phyloP scores from a whole-genome alignment of 1,140 invertebrate genomes.

The Zaprionus davidi region DNA sequence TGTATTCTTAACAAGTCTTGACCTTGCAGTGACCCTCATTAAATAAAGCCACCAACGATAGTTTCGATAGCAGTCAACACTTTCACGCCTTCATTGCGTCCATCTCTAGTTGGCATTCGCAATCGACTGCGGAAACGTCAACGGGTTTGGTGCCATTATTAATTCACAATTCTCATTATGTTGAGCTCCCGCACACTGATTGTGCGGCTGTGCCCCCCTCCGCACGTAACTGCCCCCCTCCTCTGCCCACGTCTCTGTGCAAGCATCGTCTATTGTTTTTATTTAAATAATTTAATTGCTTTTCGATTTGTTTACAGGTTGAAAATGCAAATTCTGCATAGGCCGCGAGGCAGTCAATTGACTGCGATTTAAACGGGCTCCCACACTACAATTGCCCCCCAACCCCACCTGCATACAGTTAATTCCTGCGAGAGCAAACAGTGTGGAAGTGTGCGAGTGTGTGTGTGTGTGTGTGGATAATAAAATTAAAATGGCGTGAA shows the following conservation, averaged over 20 bases:
- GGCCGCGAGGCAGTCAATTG: conserved; percentile 73
- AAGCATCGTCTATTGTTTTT: conserved; percentile 58
- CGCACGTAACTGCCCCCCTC: background rate
- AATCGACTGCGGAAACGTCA: conserved; percentile 8
- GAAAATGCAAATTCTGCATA: conserved; percentile 77
- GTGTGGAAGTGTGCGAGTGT: conserved; percentile 4
- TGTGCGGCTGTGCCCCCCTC: conserved; percentile 34
- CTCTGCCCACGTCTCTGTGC: background rate
- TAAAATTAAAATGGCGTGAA: conserved; percentile 70
- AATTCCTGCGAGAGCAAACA: background rate
- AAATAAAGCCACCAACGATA: background rate
- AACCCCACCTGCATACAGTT: background rate
- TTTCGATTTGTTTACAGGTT: conserved; percentile 81
- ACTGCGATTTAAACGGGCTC: conserved; percentile 69
- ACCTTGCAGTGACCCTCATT: background rate
- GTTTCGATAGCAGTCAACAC: background rate
- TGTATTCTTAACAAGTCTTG: too few species aligned
- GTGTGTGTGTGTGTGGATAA: conserved; percentile 45
- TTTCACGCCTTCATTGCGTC: background rate
- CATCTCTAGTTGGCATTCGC: background rate
- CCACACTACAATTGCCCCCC: conserved; percentile 28
- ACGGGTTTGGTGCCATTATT: conserved; percentile 60
- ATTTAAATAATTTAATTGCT: conserved; percentile 83
- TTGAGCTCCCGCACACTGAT: conserved; percentile 60
- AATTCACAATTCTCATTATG: conserved; percentile 77